A percentile compares a stretch with the other conserved stretches of the same genome.
Conservation (phyloP, 2,797 vertebrate genomes). For the Kryptopterus vitreolus region DNA sequence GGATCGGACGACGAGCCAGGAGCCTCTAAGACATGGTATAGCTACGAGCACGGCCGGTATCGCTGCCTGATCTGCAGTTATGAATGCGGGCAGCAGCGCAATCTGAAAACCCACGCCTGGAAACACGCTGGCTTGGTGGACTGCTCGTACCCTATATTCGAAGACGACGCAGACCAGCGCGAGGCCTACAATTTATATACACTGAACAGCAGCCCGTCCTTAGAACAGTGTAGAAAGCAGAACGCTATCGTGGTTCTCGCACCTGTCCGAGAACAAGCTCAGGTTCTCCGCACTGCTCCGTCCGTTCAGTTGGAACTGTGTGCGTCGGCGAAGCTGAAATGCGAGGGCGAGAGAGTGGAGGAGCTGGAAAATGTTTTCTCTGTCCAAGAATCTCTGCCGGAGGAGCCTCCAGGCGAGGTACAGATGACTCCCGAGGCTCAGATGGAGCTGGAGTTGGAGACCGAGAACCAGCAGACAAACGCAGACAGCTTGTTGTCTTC, state of each 20-base stretch:
- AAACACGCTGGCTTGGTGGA: slow-evolving; percentile 94
- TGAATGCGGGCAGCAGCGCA: slow-evolving; percentile 93
- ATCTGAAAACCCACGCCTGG: slow-evolving; percentile 97
- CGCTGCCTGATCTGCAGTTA: slow-evolving; percentile 95
- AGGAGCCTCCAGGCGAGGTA: slow-evolving; percentile 76
- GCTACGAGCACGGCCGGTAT: slow-evolving; percentile 90
- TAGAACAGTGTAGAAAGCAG: slow-evolving; percentile 57
- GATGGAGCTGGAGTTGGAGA: slow-evolving; percentile 66
- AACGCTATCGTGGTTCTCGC: slow-evolving; percentile 63
- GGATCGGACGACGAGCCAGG: slow-evolving; percentile 23
- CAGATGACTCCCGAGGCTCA: slow-evolving; percentile 76
- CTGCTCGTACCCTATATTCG: slow-evolving; percentile 95
- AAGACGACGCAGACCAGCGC: slow-evolving; percentile 80
- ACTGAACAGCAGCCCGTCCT: slow-evolving; percentile 21
- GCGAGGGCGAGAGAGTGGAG: slow-evolving; percentile 48
- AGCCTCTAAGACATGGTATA: slow-evolving; percentile 88
- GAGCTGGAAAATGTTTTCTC: slow-evolving; percentile 59
- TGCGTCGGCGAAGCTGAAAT: slow-evolving; percentile 64
- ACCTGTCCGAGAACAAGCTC: slow-evolving; percentile 60
- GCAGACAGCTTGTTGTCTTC: slow-evolving; percentile 90
- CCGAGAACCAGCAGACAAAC: slow-evolving; percentile 48
- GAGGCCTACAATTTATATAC: slow-evolving; percentile 61
- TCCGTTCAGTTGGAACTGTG: slow-evolving; percentile 82
- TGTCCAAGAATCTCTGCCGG: slow-evolving; percentile 66
- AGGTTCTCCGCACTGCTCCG: slow-evolving; percentile 64